Percentiles rank a stretch among this genome's conserved stretches.
Evolutionary conservation across 1,140 invertebrate genomes (phyloP).

Genomic region (Drosophila elegans): DNA sequence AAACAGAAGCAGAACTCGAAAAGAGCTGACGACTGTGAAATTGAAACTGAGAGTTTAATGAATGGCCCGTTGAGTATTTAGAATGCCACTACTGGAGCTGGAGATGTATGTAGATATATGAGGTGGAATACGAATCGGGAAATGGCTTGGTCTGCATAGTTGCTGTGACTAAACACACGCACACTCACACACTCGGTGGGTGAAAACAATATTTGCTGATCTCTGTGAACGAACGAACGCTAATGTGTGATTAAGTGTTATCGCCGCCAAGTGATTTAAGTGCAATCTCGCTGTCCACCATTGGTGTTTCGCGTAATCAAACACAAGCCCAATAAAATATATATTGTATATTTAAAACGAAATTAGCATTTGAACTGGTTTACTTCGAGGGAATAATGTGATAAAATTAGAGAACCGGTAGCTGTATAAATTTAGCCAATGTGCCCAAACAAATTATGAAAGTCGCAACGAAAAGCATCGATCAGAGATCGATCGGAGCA

Average conservation of each 20-base stretch:
- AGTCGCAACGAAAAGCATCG: conserved; percentile 52
- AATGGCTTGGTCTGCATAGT: neutral
- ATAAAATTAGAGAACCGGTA: conserved; percentile 51
- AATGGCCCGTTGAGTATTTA: conserved; percentile 38
- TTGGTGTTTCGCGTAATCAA: conserved; percentile 38
- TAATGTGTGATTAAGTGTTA: conserved; percentile 33
- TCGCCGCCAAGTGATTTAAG: conserved; percentile 34
- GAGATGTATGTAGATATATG: neutral
- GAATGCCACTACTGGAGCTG: conserved; percentile 33
- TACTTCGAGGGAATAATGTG: conserved; percentile 10
- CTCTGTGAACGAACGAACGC: conserved; percentile 7
- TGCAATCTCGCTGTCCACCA: conserved; percentile 42
- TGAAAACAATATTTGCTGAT: conserved; percentile 11
- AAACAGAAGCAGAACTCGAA: conserved; percentile 40
- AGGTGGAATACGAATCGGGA: neutral
- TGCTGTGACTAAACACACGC: conserved; percentile 18
- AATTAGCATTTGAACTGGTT: conserved; percentile 47
- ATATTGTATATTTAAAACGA: conserved; percentile 7
- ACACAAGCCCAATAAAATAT: conserved; percentile 30
- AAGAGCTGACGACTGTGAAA: conserved; percentile 49
- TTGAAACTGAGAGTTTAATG: conserved; percentile 55
- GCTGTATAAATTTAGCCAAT: conserved; percentile 68
- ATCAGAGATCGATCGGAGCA: conserved; percentile 44
- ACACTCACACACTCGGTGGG: neutral
- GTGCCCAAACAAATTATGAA: conserved; percentile 38